Percentiles rank a stretch among this genome's conserved stretches.
Conservation (phyloP, 2,797 vertebrate genomes). For the Scomberomorus guttatus region DNA sequence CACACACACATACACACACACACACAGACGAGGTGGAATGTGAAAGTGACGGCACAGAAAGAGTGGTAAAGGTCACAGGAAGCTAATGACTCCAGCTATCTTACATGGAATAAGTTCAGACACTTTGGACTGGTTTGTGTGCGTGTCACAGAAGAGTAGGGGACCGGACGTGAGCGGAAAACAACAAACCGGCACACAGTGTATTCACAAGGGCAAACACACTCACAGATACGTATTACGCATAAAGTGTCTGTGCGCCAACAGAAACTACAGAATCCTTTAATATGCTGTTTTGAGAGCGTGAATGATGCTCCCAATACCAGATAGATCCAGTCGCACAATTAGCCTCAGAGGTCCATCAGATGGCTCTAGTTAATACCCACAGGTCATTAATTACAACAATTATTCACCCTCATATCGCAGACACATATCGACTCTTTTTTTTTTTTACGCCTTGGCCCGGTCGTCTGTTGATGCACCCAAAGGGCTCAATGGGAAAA, state of each 20-base stretch:
- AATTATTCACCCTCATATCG: conserved; percentile 86
- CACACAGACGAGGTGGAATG: conserved; percentile 49
- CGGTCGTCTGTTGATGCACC: conserved; percentile 51
- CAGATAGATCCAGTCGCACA: conserved; percentile 46
- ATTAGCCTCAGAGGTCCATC: conserved; percentile 69
- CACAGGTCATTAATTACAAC: conserved; percentile 85
- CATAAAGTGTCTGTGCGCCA: conserved; percentile 25
- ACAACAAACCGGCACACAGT: conserved; percentile 37
- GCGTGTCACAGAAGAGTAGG: conserved; percentile 62
- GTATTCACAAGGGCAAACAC: conserved; percentile 29
- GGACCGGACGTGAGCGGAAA: conserved; percentile 75
- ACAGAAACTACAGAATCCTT: conserved; percentile 38
- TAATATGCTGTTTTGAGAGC: conserved; percentile 47
- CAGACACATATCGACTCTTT: conserved; percentile 78
- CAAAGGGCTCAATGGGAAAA: conserved; percentile 54
- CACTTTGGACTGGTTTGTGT: conserved; percentile 82
- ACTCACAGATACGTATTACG: conserved; percentile 15
- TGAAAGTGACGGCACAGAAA: conserved; percentile 71
- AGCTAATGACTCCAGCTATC: conserved; percentile 82
- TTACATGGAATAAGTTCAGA: conserved; percentile 82
- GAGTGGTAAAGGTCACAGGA: conserved; percentile 85
- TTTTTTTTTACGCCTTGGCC: conserved; percentile 54
- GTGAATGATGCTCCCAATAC: conserved; percentile 56
- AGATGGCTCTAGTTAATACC: conserved; percentile 73
- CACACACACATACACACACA: conserved; percentile 42